Percentiles rank a stretch among this genome's conserved stretches.
Evolutionary conservation across 2,113 vertebrate species (phyloP).

Genomic region (Candoia aspera): DNA sequence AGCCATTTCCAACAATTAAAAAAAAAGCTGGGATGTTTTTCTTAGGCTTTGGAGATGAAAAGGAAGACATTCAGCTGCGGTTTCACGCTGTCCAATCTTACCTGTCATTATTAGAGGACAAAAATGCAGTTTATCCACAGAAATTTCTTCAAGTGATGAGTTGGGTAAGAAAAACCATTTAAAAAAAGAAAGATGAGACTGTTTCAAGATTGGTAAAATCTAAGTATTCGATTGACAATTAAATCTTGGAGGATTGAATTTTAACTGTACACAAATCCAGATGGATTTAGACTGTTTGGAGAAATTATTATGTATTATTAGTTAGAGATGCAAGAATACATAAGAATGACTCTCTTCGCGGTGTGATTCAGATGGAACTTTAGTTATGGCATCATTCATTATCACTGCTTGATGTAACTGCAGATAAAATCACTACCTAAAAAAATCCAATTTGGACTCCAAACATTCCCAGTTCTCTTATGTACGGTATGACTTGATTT

Average conservation of each 20-base stretch:
- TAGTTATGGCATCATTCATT: too few species aligned
- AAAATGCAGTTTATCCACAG: constrained; percentile 84
- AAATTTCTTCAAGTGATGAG: constrained; percentile 96
- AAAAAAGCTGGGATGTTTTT: background rate
- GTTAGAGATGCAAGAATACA: too few species aligned
- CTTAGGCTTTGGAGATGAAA: constrained; percentile 83
- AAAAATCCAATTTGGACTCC: too few species aligned
- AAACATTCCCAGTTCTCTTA: too few species aligned
- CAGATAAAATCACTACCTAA: too few species aligned
- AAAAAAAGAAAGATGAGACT: background rate
- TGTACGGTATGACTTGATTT: too few species aligned
- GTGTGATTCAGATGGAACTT: too few species aligned
- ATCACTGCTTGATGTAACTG: too few species aligned
- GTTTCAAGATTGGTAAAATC: background rate
- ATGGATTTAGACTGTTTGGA: background rate
- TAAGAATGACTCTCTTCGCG: too few species aligned
- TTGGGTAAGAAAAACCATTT: constrained; percentile 82
- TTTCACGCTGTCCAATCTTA: constrained; percentile 88
- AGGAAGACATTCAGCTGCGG: constrained; percentile 83
- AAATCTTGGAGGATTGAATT: background rate
- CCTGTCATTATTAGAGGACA: constrained; percentile 78
- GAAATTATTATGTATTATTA: too few species aligned
- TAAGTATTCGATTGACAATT: background rate
- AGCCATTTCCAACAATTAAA: background rate
- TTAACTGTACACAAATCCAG: background rate